Evolutionary conservation across 2,888 invertebrate species (phyloP).

Genomic region (Noctua comes): DNA sequence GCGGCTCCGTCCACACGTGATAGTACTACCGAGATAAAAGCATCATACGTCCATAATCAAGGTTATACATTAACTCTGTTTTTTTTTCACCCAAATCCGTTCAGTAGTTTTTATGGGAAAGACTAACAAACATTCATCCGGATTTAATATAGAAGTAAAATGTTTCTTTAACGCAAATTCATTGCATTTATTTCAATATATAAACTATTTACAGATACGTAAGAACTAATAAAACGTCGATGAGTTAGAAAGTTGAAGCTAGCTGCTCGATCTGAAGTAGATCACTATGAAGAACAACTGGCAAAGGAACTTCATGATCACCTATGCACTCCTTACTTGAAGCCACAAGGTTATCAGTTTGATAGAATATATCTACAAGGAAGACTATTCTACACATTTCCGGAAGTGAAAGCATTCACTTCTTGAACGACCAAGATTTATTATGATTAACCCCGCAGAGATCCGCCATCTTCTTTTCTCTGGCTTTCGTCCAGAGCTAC

Average conservation of each 20-base stretch:
- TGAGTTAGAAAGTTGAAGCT: not conserved
- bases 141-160: not conserved
- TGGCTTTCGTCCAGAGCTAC: conserved; percentile 30
- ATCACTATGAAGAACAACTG: not conserved
- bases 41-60: too few relatives aligned
- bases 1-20: not conserved
- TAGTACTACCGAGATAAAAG: not conserved
- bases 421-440: conserved; percentile 24
- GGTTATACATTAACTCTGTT: not conserved
- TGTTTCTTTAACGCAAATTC: not conserved
- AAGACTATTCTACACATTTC: not conserved
- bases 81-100: not conserved
- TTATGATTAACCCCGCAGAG: conserved; percentile 25
- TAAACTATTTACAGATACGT: not conserved
- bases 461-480: not conserved
- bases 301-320: not conserved
- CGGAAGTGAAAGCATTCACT: conserved; percentile 5
- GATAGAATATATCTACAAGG: not conserved
- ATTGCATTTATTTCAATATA: not conserved
- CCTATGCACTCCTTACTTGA: not conserved
- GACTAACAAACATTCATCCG: not conserved
- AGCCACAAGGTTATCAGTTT: not conserved
- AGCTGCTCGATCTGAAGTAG: not conserved
- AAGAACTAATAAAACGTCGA: not conserved
- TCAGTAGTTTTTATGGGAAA: too few relatives aligned